Base-by-base conservation (phyloP, 2,797 vertebrate species). In the Girardinus metallicus region DNA sequence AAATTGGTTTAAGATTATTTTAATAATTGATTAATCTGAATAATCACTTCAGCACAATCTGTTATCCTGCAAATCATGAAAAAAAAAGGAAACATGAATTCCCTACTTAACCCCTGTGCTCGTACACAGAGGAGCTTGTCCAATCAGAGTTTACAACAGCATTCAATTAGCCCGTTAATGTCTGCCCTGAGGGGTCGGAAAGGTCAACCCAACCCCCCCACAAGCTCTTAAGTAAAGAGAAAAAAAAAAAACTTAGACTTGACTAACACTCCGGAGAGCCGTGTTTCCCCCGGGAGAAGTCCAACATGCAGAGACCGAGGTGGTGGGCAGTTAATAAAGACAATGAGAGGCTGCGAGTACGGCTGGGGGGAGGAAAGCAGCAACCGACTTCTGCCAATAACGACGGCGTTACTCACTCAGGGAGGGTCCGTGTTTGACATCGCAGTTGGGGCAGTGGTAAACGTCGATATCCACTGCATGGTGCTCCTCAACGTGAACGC, bases 381-480 rank as follows among this genome's bases (percentile, higher is more conserved):
- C 5, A 79, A 53, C 36, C 23, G 16, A 49, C 82, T 7, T 12
- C 44, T 11, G 47, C 26, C 7, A 76, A 47, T 55, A 57, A 85
- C 51, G 73, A 82, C 1, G 64, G 15, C 72, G 49, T 73, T 93
- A 98, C 98, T 98, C 96, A 99, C 98, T 99, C 92, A 98, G 92
- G 92, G 98, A 99, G 94, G 97, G 95, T 93, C 98, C 98, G 47
- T 97, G 97, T 75, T 96, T 90, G 80, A 96, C 88, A 77, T 98
- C 97, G 94, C 99, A 99, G 96, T 97, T 99, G 87, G 99, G 99
- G 96, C 99, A 99, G 95, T 99, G 98, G 93, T 99, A 99, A 10
- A 99, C 96, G 85, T 99, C 99, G 81, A 99, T 99, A 89, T 99
- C 98, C 93, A 97, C 96, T 71, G 99, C 98, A 95, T 99, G 97